phyloP scores from a whole-genome alignment of 2,888 invertebrate genomes.

The Mythimna lalbum region DNA sequence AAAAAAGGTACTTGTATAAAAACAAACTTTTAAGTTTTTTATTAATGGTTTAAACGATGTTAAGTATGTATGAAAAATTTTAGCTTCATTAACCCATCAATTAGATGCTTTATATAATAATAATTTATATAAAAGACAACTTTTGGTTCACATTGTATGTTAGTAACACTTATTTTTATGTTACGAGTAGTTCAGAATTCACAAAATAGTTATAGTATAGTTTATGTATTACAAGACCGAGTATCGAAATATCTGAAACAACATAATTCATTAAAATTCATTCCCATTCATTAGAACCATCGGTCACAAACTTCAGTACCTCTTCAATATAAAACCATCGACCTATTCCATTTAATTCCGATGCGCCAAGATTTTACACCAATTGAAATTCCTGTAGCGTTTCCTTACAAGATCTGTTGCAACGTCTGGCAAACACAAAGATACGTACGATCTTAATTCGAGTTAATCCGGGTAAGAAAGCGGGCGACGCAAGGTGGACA shows the following conservation, averaged over 20 bases:
- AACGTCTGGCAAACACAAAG: slow-evolving; percentile 80
- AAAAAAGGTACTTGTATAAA: background rate
- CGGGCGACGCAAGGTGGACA: slow-evolving; percentile 83
- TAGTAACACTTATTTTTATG: too few species aligned
- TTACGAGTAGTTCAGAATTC: too few species aligned
- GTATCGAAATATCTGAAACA: background rate
- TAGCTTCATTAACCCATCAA: too few species aligned
- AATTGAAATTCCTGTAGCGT: slow-evolving; percentile 69
- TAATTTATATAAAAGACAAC: too few species aligned
- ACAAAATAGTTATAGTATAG: too few species aligned
- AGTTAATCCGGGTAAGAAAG: slow-evolving; percentile 86
- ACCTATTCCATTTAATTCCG: slow-evolving; percentile 51
- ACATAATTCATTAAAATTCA: background rate
- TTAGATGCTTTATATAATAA: too few species aligned
- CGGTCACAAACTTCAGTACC: slow-evolving; percentile 29
- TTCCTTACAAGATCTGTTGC: slow-evolving; percentile 71
- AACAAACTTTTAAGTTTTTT: background rate
- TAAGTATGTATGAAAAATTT: background rate
- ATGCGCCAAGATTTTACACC: slow-evolving; percentile 56
- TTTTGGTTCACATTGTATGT: too few species aligned
- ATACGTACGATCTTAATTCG: slow-evolving; percentile 86
- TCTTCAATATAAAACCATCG: slow-evolving; percentile 36
- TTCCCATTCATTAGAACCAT: slow-evolving; percentile 13
- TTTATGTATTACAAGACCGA: too few species aligned
- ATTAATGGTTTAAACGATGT: background rate